Conservation (phyloP, 1,140 invertebrate species). For the Apis dorsata region DNA sequence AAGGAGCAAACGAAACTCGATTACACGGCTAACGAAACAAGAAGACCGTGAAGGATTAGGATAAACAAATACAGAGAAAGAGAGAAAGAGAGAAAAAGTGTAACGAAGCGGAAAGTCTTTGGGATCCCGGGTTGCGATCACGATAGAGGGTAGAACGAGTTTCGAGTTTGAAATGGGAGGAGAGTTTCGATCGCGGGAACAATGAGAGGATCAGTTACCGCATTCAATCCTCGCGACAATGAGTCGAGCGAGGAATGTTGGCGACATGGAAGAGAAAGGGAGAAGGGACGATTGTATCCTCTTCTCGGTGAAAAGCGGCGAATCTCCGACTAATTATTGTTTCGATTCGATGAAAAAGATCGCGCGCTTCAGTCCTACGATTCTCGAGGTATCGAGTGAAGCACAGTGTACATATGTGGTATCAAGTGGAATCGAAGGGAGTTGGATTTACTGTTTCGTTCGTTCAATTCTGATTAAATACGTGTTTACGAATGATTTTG, state of each 20-base stretch:
- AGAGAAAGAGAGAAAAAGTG: conserved; percentile 18
- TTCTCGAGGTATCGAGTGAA: too few relatives aligned
- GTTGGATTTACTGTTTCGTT: too few relatives aligned
- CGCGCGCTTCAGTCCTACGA: too few relatives aligned
- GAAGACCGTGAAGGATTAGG: neutral
- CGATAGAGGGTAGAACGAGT: conserved; percentile 1
- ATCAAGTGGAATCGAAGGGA: too few relatives aligned
- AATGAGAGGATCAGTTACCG: conserved; percentile 54
- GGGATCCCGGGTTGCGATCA: conserved; percentile 15
- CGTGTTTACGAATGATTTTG: too few relatives aligned
- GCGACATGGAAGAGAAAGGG: conserved; percentile 18
- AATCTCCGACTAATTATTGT: conserved; percentile 31
- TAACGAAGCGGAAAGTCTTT: conserved; percentile 59
- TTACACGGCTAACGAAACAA: neutral
- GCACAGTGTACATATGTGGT: too few relatives aligned
- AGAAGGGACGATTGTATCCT: conserved; percentile 33
- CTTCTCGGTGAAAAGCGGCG: neutral
- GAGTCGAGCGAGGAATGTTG: conserved; percentile 36
- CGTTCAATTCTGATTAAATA: too few relatives aligned
- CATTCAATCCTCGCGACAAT: neutral
- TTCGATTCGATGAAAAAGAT: neutral
- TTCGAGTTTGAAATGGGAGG: conserved; percentile 22
- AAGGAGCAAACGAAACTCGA: neutral
- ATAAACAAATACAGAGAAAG: conserved; percentile 7
- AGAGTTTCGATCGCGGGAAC: conserved; percentile 34